phyloP scores from a whole-genome alignment of 2,113 vertebrate species.

The Xenopus laevis region DNA sequence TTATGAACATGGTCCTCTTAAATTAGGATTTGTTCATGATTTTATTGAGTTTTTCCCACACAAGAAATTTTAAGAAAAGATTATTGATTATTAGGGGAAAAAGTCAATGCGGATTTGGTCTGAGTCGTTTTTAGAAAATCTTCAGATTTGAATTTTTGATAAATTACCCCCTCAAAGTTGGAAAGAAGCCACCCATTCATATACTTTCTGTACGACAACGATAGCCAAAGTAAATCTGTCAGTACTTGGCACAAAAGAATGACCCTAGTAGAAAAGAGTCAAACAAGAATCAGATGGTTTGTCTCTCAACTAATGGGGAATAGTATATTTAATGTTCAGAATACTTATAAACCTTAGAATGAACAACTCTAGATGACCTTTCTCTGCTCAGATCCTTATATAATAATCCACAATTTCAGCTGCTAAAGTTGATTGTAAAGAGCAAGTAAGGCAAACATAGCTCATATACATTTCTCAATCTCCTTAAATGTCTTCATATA shows the following conservation, averaged over 20 bases:
- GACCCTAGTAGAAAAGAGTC: conserved; percentile 49
- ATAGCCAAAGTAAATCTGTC: conserved; percentile 55
- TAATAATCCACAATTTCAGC: conserved; percentile 18
- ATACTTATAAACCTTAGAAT: conserved; percentile 38
- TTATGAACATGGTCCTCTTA: too few species aligned
- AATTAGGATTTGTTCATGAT: too few species aligned
- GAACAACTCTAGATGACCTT: conserved; percentile 42
- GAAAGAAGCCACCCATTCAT: conserved; percentile 50
- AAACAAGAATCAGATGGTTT: conserved; percentile 51
- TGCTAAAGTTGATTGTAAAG: too few species aligned
- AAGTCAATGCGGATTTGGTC: too few species aligned
- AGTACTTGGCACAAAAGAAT: conserved; percentile 52
- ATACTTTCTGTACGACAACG: conserved; percentile 50
- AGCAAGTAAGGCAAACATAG: conserved; percentile 19
- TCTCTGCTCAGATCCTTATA: background rate
- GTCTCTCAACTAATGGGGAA: conserved; percentile 51
- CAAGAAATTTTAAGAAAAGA: too few species aligned
- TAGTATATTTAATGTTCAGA: conserved; percentile 44
- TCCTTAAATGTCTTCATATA: too few species aligned
- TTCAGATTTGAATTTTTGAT: too few species aligned
- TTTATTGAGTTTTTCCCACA: too few species aligned
- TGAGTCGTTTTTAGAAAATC: too few species aligned
- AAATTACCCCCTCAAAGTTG: conserved; percentile 49
- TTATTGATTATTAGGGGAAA: too few species aligned
- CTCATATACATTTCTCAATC: conserved; percentile 3